phyloP scores from a whole-genome alignment of 2,113 vertebrate species.

The Rhegmatorhina hoffmannsi region DNA sequence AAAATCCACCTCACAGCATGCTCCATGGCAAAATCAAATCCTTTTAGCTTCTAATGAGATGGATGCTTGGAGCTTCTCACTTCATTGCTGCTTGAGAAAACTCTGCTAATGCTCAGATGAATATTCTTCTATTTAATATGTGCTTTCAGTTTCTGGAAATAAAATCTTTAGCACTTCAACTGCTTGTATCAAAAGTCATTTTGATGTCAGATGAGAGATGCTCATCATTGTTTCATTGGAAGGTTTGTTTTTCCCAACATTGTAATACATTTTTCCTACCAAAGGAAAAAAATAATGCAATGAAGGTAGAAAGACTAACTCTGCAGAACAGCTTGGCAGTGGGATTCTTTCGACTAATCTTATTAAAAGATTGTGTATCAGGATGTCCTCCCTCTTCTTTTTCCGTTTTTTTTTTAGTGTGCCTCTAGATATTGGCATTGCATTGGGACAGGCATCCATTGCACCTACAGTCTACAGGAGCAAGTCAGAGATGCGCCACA shows the following conservation, averaged over 20 bases:
- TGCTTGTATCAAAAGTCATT: conserved; percentile 13
- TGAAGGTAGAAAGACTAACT: background rate
- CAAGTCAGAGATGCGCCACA: background rate
- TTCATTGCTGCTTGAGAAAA: conserved; percentile 9
- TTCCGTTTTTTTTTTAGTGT: background rate
- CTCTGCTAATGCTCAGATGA: background rate
- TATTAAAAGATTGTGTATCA: background rate
- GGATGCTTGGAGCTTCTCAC: background rate
- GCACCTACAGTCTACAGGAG: background rate
- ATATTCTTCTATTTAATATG: background rate
- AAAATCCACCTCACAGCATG: background rate
- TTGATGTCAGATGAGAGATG: conserved; percentile 11
- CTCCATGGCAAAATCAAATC: conserved; percentile 22
- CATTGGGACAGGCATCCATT: background rate
- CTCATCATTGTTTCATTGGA: background rate
- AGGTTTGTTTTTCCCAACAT: background rate
- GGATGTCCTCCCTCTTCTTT: background rate
- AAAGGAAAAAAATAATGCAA: background rate
- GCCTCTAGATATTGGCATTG: background rate
- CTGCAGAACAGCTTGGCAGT: background rate
- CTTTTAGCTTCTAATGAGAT: conserved; percentile 17
- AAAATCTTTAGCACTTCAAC: conserved; percentile 19
- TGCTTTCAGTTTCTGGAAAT: conserved; percentile 41
- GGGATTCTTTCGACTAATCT: background rate
- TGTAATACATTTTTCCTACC: conserved; percentile 7